Percentiles rank a stretch among this genome's conserved stretches.
phyloP scores from a whole-genome alignment of 2,797 vertebrate species.

The Euphonia xanthogaster region DNA sequence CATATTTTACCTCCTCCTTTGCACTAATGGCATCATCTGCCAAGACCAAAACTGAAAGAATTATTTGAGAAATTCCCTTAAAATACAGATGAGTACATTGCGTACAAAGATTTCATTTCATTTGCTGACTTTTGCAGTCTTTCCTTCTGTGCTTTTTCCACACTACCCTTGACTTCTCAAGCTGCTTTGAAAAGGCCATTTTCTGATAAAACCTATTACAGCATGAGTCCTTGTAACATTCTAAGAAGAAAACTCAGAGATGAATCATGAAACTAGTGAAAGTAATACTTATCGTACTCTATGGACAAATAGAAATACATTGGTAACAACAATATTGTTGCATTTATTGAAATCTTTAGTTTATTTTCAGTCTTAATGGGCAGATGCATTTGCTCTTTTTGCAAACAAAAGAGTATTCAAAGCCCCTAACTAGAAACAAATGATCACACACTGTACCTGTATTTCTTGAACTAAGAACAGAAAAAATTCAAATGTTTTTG shows the following conservation, averaged over 20 bases:
- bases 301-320: background rate
- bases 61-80: background rate
- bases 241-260: background rate
- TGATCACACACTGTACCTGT: background rate
- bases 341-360: background rate
- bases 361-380: background rate
- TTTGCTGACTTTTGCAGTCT: background rate
- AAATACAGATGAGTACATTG: background rate
- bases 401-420: background rate
- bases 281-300: background rate
- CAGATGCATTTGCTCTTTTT: background rate
- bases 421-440: background rate
- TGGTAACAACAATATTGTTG: background rate
- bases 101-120: background rate
- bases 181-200: background rate
- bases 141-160: background rate
- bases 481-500: background rate
- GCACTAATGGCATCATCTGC: background rate
- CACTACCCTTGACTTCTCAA: background rate
- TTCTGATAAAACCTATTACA: background rate
- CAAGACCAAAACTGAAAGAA: background rate
- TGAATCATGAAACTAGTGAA: background rate
- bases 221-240: background rate
- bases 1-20: background rate
- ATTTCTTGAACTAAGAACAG: background rate